A percentile compares a stretch with the other conserved stretches of the same genome.
Conservation (phyloP, 1,140 invertebrate species). For the Steinernema feltiae region DNA sequence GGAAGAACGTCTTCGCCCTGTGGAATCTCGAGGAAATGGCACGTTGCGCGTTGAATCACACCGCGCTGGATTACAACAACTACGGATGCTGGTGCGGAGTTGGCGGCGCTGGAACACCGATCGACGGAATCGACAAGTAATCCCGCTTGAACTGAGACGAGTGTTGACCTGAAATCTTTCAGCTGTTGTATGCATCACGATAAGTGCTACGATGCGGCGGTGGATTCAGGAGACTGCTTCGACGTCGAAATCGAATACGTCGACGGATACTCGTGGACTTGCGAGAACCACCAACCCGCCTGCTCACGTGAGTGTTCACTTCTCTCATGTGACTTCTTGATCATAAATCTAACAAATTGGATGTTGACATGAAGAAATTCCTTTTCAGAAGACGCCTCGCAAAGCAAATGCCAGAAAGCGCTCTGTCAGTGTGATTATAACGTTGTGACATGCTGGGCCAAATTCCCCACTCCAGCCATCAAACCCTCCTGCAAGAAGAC, state of each 20-base stretch:
- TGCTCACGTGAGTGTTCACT: conserved; percentile 7
- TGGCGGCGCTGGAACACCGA: neutral
- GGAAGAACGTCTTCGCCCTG: neutral
- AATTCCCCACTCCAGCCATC: neutral
- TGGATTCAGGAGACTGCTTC: neutral
- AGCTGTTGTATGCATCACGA: conserved; percentile 6
- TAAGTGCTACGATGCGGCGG: neutral
- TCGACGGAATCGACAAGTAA: conserved; percentile 1
- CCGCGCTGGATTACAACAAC: neutral
- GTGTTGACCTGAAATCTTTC: neutral
- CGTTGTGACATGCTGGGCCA: neutral
- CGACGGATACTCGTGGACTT: neutral
- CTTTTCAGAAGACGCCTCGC: neutral
- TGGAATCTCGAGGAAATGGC: conserved; percentile 5
- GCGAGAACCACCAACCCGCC: neutral
- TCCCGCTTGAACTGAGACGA: neutral
- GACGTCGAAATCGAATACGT: conserved; percentile 1
- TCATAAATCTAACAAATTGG: neutral
- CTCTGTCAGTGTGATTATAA: neutral
- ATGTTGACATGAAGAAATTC: neutral
- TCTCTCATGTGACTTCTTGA: too few species aligned
- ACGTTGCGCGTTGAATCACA: neutral
- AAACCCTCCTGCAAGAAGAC: conserved; percentile 1
- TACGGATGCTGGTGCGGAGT: conserved; percentile 7
- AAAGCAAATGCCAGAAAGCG: conserved; percentile 1